These are phyloP conservation scores for Drosophila parthenogenetica DNA, from an alignment of 2,888 invertebrate genomes.

Conservation along the genomic window DNA sequence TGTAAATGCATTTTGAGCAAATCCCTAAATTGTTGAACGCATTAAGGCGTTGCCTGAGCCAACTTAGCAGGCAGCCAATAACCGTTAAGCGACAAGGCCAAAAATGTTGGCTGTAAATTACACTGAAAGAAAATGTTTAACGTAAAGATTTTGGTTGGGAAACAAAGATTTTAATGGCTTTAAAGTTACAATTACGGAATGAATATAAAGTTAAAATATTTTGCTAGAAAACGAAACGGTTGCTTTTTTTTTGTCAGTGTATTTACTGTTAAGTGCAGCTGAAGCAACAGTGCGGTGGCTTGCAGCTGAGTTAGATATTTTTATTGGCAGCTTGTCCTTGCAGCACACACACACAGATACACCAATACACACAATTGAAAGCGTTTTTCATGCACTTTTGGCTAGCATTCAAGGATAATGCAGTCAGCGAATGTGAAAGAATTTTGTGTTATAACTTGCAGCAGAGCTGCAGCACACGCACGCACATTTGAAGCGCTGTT, in stretches of 20 bases:
- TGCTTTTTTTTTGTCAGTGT: background rate
- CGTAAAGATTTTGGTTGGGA: no score
- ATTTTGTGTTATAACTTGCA: constrained; percentile 50
- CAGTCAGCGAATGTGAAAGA: constrained; percentile 32
- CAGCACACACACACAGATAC: constrained; percentile 11
- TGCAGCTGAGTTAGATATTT: constrained; percentile 4
- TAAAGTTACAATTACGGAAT: no score
- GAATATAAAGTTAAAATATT: no score
- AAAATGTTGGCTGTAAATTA: constrained; percentile 32
- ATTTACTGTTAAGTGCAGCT: constrained; percentile 40
- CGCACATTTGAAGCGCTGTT: constrained; percentile 39
- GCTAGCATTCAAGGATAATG: constrained; percentile 54
- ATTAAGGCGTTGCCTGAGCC: constrained; percentile 3
- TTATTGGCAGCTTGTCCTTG: constrained; percentile 24
- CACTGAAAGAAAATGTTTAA: no score
- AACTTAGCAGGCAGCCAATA: constrained; percentile 29
- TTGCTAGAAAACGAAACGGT: background rate
- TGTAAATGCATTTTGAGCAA: constrained; percentile 49
- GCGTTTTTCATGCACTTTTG: constrained; percentile 52
- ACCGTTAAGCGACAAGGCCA: constrained; percentile 34
- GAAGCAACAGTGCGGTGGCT: constrained; percentile 1
- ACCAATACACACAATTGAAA: background rate
- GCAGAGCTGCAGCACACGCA: constrained; percentile 2
- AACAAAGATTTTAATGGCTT: no score
- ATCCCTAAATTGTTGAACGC: constrained; percentile 5